These are phyloP conservation scores for Pelagia noctiluca DNA, from an alignment of 30 jellyfish, hydroid and myxozoan species.

Conservation along the genomic window DNA sequence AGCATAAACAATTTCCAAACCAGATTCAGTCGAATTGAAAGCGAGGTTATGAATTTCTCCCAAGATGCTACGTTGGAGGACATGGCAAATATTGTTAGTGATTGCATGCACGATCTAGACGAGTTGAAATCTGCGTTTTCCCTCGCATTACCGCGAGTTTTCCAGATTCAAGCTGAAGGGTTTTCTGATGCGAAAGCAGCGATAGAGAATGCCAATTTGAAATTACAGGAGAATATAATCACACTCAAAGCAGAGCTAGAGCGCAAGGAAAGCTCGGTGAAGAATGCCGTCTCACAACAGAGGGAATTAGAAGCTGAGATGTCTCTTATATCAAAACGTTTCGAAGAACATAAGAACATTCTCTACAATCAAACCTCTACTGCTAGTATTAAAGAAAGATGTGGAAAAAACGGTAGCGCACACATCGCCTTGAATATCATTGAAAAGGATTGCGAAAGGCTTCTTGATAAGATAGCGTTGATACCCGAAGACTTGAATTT, in stretches of 20 bases:
- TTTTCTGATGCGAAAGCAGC: not conserved
- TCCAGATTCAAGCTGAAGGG: not conserved
- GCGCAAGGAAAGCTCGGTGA: not conserved
- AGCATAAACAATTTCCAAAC: not conserved
- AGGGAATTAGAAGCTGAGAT: not conserved
- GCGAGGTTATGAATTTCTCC: not conserved
- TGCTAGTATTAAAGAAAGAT: not conserved
- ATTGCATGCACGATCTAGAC: not conserved
- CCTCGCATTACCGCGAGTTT: constrained; percentile 33
- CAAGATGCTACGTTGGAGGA: not conserved
- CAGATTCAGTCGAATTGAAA: not conserved
- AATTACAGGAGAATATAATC: constrained; percentile 31
- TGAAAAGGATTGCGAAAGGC: not conserved
- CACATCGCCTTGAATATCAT: not conserved
- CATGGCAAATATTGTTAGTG: not conserved
- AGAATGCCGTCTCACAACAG: not conserved
- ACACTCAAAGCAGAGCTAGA: constrained; percentile 38
- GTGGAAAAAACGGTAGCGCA: not conserved
- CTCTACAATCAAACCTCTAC: not conserved
- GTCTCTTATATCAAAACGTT: not conserved
- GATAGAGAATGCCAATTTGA: constrained; percentile 6
- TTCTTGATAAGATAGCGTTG: not conserved
- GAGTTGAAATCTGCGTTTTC: constrained; percentile 31
- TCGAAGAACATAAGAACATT: not conserved
- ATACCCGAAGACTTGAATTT: not conserved